Evolutionary conservation across 2,797 vertebrate genomes (phyloP), one percentile per base, ranked within the genome.

Genomic region (Emys orbicularis): DNA sequence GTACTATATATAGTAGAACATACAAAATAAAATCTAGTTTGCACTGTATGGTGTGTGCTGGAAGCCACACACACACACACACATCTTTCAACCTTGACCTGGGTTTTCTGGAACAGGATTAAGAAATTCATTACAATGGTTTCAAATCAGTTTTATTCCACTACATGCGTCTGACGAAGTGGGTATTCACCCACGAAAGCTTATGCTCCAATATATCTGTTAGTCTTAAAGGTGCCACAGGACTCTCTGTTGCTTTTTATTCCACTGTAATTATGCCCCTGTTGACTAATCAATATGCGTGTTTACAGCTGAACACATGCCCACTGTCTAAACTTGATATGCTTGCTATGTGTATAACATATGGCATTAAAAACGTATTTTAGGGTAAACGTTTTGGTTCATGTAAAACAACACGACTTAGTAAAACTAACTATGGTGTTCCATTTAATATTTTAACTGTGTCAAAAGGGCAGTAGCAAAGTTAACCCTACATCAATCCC

Each of bases 351-450:
- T 92, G 76, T 77, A 61, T 94, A 91, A 86, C 96, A 96, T 96
- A 95, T 93, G 95, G 96, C 89, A 96, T 88, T 84, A 88, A 79
- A 94, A 90, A 92, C 54, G 7, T 92, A 88, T 96, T 96, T 96
- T 88, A 83, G 91, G 83, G 85, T 94, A 96, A 97, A 93, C 94
- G 90, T 96, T 95, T 94, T 94, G 87, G 77, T 81, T 93, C 68
- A 29, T 54, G 76, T n/a, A 81, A 87, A 95, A 93, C 34, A 92
- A 81, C 87, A 87, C 84, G 79, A 90, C 68, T 84, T 92, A 96
- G 86, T 92, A 84, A 94, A 92, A 57, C 31, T 92, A 95, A 84
- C 15, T 79, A 56, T 1, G 0, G n/a, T 0, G 2, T 88, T 86
- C 68, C 8, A 52, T 54, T 90, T 90, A 49, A 37, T 86, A 84